Base-by-base conservation (phyloP, 2,113 vertebrate genomes). In the Tautogolabrus adspersus region DNA sequence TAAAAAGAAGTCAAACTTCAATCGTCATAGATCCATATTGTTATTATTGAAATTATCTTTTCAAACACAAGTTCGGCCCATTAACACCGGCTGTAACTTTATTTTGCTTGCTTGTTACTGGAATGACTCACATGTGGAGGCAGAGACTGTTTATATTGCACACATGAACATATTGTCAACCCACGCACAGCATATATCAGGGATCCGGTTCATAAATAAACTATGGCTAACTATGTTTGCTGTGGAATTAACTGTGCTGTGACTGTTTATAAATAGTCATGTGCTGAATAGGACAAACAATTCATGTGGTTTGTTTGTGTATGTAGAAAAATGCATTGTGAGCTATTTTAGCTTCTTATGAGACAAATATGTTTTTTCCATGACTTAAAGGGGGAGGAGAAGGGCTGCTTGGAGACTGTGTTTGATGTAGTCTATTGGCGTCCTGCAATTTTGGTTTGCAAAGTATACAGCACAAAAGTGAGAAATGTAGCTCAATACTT, bases 151-250 rank as follows among this genome's bases (percentile, higher is more conserved):
- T 51, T 51, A 8, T 21, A 2, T 13, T 3, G 1, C n/a, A 40
- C 37, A 64, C 26, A 57, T 1, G 56, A 6, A 30, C n/a, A 58
- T 30, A 42, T 11, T 66, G 38, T 40, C 26, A 38, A 6, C 42
- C 49, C 30, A 40, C 21, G 60, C 56, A 57, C 13, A 68, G 51
- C 26, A 59, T 26, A 72, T 21, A 26, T 22, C 15, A 18, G 15
- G 6, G 18, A 49, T 49, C 18, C 40, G 8, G 40, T 42, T 42
- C 40, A 18, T 52, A 57, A 57, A 65, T 16, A 44, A 40, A 69
- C 69, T 58, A 64, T 49, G 38, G 30, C 47, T 61, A 61, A 66
- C 47, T 40, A 16, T 51, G 49, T 64, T 69, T 38, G 49, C 26
- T 37, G 46, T 69, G 61, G 49, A 23, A 15, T 62, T 46, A 37